Base-by-base conservation (phyloP, 2,888 invertebrate genomes). In the Patella pellucida region DNA sequence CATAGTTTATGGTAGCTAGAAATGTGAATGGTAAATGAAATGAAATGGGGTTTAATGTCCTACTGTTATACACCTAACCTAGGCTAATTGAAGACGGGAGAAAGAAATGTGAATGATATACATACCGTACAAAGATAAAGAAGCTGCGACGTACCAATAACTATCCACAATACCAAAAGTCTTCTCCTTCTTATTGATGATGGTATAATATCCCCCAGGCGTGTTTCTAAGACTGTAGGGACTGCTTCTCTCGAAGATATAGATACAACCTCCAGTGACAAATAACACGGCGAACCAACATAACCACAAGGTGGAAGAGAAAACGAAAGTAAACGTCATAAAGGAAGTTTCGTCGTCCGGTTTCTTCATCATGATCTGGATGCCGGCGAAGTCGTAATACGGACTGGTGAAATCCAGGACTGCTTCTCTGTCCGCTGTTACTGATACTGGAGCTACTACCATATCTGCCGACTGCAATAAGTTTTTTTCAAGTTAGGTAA, bases 321-420 rank as follows among this genome's bases (percentile, higher is more conserved):
- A 92, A 0, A 97, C 97, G 0, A 96, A 96, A 96, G 97, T 96
- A 92, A 97, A 97, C 91, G 96, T 96, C 91, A 97, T 97, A 0
- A 97, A 92, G 0, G 96, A 96, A 0, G 96, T 95, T 89, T 95
- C 94, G 0, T 95, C 93, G 0, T 94, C 93, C 0, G 96, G 95
- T 86, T 96, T 96, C 7, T 96, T 93, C 91, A 97, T 96, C 0
- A 95, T 96, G 81, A 97, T 96, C 7, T 95, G 93, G 79, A 97
- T 95, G n/a, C 97, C 97, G 0, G 96, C 95, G 90, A 96, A 96
- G 84, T 97, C 96, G 85, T 95, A 97, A 91, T 96, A 97, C 0
- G 97, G 97, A 0, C 96, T 95, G 3, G 97, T 95, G 85, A 96
- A 97, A 89, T 97, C 97, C 0, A 97, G 94, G 0, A 96, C 95